A percentile compares a stretch with the other conserved stretches of the same genome.
Conservation (phyloP, 2,113 vertebrate genomes). For the Lichenostomus cassidix region DNA sequence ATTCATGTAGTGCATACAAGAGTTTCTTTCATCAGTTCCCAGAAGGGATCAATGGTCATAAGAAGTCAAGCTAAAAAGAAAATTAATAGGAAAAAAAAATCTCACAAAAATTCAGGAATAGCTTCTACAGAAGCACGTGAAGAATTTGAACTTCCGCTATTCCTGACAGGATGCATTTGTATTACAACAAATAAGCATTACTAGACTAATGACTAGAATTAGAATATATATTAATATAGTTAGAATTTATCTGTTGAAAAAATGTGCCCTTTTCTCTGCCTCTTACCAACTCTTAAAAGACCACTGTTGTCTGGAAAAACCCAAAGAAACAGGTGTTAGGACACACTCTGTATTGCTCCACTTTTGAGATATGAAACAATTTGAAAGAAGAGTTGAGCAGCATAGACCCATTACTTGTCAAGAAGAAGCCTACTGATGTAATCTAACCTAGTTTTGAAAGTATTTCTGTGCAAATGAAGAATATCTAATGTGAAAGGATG, state of each 20-base stretch:
- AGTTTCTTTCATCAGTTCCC: neutral
- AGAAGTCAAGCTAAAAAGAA: neutral
- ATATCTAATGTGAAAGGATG: accelerated
- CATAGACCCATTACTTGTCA: neutral
- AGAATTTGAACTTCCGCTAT: neutral
- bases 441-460: neutral
- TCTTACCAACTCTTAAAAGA: neutral
- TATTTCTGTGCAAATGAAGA: neutral
- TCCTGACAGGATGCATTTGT: neutral
- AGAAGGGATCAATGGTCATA: neutral
- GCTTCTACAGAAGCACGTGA: neutral
- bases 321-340: accelerated
- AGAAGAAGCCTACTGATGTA: neutral
- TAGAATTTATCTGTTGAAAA: neutral
- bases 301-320: neutral
- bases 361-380: neutral
- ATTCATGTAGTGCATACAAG: neutral
- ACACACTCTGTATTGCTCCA: neutral
- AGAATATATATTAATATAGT: neutral
- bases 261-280: neutral
- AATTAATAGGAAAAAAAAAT: neutral
- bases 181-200: neutral
- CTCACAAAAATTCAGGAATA: neutral
- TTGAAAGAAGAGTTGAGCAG: neutral
- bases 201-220: neutral